These are phyloP conservation scores for Drosophila littoralis DNA, from an alignment of 1,140 invertebrate genomes.

Conservation along the genomic window DNA sequence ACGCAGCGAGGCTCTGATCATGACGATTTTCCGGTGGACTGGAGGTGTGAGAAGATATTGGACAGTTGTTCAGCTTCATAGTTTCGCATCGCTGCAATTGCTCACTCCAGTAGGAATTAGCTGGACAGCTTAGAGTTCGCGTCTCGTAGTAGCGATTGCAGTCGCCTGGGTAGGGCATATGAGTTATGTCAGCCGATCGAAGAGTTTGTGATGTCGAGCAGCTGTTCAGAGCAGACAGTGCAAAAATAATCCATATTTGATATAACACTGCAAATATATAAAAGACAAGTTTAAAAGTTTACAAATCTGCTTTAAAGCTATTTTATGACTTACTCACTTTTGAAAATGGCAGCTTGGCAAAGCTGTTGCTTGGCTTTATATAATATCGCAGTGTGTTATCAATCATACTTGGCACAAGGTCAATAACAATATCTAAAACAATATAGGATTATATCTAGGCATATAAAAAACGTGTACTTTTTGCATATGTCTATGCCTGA, in stretches of 20 bases:
- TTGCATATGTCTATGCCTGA: neutral
- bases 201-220: neutral
- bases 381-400: neutral
- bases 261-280: conserved; percentile 6
- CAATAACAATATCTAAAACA: neutral
- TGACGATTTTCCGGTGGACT: neutral
- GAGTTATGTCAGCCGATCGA: neutral
- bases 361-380: neutral
- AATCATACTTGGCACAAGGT: neutral
- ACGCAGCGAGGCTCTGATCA: neutral
- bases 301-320: neutral
- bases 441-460: neutral
- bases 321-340: conserved; percentile 11
- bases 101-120: conserved; percentile 40
- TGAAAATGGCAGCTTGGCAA: neutral
- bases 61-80: neutral
- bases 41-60: neutral
- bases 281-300: neutral
- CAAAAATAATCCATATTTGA: neutral
- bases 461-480: neutral
- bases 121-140: conserved; percentile 27
- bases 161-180: conserved; percentile 35
- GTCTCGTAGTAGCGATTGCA: conserved; percentile 43
- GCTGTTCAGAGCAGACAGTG: neutral
- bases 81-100: conserved; percentile 36